phyloP scores from a whole-genome alignment of 1,140 invertebrate genomes.

The Drosophila lacteicornis region DNA sequence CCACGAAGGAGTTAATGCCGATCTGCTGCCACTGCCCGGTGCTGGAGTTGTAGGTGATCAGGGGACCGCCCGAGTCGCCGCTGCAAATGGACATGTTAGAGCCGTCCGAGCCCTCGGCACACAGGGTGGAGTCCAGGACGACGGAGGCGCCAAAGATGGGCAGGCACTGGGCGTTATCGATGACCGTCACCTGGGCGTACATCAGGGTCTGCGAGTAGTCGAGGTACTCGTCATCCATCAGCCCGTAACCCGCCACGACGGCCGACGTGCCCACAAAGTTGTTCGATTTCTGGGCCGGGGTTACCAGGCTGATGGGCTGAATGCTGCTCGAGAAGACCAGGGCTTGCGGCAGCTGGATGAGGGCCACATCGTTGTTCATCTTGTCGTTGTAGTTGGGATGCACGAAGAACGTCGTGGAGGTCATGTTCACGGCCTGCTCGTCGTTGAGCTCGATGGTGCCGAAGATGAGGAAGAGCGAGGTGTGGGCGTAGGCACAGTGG shows the following conservation, averaged over 20 bases:
- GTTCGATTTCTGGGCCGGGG: slow-evolving; percentile 23
- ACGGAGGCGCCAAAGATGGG: slow-evolving; percentile 47
- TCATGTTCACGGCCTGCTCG: slow-evolving; percentile 69
- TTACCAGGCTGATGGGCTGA: slow-evolving; percentile 67
- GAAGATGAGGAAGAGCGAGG: slow-evolving; percentile 78
- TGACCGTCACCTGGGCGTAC: slow-evolving; percentile 70
- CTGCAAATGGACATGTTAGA: slow-evolving; percentile 77
- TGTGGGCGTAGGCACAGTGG: slow-evolving; percentile 85
- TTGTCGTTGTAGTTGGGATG: slow-evolving; percentile 85
- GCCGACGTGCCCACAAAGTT: slow-evolving; percentile 63
- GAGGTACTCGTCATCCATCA: slow-evolving; percentile 72
- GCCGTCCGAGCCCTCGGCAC: slow-evolving; percentile 53
- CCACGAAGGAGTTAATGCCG: slow-evolving; percentile 82
- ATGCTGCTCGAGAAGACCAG: slow-evolving; percentile 78
- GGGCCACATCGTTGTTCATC: slow-evolving; percentile 86
- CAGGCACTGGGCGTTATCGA: slow-evolving; percentile 57
- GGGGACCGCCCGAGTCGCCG: slow-evolving; percentile 77
- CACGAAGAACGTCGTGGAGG: slow-evolving; percentile 75
- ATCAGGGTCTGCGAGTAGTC: slow-evolving; percentile 64
- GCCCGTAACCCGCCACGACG: slow-evolving; percentile 66
- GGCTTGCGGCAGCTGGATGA: slow-evolving; percentile 85
- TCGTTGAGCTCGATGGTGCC: slow-evolving; percentile 85
- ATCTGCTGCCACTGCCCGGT: slow-evolving; percentile 62
- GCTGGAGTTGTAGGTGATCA: slow-evolving; percentile 44
- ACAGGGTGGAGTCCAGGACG: slow-evolving; percentile 62